phyloP scores from a whole-genome alignment of 2,113 vertebrate species.

The Pachyramphus minor region DNA sequence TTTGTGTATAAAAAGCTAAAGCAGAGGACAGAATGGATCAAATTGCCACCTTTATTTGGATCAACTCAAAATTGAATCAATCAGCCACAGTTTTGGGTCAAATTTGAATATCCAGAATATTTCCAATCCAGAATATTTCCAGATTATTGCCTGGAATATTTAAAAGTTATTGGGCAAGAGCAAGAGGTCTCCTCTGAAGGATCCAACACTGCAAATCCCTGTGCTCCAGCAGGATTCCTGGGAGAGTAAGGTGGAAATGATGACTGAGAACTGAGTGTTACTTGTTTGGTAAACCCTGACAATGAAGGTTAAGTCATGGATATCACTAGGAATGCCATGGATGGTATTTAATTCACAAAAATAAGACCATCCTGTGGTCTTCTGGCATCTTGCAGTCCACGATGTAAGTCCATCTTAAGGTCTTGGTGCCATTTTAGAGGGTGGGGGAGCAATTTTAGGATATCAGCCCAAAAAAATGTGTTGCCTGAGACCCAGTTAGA shows the following conservation, averaged over 20 bases:
- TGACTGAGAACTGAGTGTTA: background rate
- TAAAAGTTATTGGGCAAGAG: background rate
- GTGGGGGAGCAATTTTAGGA: background rate
- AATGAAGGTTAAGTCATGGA: background rate
- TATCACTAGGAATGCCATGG: background rate
- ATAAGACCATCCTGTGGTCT: background rate
- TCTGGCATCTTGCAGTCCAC: accelerated
- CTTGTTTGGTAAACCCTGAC: background rate
- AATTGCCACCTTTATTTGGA: background rate
- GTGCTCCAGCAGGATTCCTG: background rate
- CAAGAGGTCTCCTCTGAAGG: background rate
- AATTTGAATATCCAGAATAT: background rate
- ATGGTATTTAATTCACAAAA: background rate
- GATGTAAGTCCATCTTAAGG: background rate
- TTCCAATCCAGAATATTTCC: background rate
- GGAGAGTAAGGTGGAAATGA: background rate
- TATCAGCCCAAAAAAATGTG: background rate
- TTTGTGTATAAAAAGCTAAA: background rate
- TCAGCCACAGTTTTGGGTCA: background rate
- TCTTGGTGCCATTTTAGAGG: background rate
- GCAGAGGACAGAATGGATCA: background rate
- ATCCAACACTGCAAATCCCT: background rate
- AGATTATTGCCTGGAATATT: background rate
- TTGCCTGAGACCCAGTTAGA: background rate
- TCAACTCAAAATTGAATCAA: background rate